Conservation (phyloP, 2,797 vertebrate species). For the Chrysocyon brachyurus region DNA sequence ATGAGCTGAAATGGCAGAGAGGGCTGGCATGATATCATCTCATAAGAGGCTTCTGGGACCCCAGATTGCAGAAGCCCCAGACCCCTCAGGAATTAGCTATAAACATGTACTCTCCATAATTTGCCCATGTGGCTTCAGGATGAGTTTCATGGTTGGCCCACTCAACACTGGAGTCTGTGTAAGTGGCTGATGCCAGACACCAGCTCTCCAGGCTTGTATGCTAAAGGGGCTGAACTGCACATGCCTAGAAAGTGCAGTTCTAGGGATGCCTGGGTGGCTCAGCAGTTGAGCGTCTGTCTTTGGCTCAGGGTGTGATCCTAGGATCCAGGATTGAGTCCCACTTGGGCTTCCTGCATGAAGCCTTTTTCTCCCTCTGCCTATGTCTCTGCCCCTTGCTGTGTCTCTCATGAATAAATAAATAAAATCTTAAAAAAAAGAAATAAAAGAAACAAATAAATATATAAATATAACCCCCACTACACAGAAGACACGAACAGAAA, state of each 20-base stretch:
- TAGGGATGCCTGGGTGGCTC: background rate
- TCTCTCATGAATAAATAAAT: background rate
- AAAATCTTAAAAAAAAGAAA: background rate
- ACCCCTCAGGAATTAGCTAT: background rate
- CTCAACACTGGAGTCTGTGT: background rate
- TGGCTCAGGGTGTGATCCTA: background rate
- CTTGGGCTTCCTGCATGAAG: background rate
- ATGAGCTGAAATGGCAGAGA: background rate
- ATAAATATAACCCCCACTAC: too few species aligned
- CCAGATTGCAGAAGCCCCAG: background rate
- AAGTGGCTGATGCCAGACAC: background rate
- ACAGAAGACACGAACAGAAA: too few species aligned
- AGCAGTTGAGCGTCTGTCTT: background rate
- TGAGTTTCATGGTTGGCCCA: background rate
- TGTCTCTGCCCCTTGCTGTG: background rate
- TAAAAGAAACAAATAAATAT: too few species aligned
- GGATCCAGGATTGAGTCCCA: background rate
- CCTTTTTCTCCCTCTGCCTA: too few species aligned
- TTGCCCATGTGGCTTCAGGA: background rate
- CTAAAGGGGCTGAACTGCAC: background rate
- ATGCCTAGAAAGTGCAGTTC: background rate
- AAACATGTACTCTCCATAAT: background rate
- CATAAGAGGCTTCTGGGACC: background rate
- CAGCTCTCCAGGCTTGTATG: background rate
- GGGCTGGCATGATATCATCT: background rate